Evolutionary conservation across 2,888 invertebrate genomes (phyloP), one percentile per base, ranked within the genome.

Genomic region (Oscheius onirici): DNA sequence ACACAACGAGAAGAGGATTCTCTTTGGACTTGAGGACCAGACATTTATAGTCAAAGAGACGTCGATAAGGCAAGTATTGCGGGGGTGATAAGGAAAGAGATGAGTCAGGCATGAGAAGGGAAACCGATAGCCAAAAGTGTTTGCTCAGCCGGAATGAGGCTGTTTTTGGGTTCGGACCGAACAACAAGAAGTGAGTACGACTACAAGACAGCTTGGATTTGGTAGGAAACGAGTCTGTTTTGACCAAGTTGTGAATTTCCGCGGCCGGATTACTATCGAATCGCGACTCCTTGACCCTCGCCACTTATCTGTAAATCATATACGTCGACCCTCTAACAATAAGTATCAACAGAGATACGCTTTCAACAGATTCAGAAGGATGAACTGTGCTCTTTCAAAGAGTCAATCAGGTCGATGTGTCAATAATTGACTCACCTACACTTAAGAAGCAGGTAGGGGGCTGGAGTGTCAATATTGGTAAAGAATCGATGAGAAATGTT

Each of bases 261-360:
- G 63, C 34, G 3, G 8, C 34, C 34, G 34, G 34, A 34, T 34
- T 34, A 34, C 34, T 34, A 34, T 34, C 8, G 34, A 8, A 34
- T 24, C 49, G 49, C 22, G 26, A 52, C 66, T 54, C 66, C 66
- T 66, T 66, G 66, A 66, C 66, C 66, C 66, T 34, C 66, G n/a
- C 44, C 28, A 66, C 54, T 66, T 66, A 66, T 66, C 66, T 54
- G 51, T 66, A 66, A 66, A 66, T 66, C 66, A 66, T 63, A 63
- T 66, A 52, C 66, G 34, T 40, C 66, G 66, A 66, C 66, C 66
- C 54, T 34, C 52, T 17, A 15, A 26, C 49, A 34, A 52, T 51
- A 66, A 51, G 66, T 52, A 20, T 63, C 63, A n/a, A n/a, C n/a
- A n/a, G n/a, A n/a, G n/a, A n/a, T n/a, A 17, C 49, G 13, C 49